Percentiles rank a stretch among this genome's conserved stretches.
Evolutionary conservation across 2,888 invertebrate species (phyloP).

Genomic region (Ganaspis brasiliensis): DNA sequence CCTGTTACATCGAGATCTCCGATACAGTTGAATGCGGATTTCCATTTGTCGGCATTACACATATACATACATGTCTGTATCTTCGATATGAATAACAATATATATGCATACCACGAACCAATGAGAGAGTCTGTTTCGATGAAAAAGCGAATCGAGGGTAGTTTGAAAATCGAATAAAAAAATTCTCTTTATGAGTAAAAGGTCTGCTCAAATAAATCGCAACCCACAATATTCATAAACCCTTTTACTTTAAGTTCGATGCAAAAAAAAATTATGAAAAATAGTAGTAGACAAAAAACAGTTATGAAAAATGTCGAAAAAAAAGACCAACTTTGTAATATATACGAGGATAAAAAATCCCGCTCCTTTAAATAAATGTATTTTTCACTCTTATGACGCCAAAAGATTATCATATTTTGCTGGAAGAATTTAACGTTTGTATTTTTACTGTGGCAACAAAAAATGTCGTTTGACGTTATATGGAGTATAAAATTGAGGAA

Average conservation of each 20-base stretch:
- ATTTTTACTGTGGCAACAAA: not conserved
- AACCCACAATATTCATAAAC: not conserved
- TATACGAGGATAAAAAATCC: too few species aligned
- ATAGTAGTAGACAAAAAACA: too few species aligned
- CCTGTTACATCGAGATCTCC: constrained; percentile 1
- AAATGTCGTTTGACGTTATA: not conserved
- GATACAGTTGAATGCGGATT: constrained; percentile 2
- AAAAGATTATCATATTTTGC: not conserved
- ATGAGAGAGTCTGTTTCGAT: not conserved
- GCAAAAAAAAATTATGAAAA: too few species aligned
- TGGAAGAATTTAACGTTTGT: not conserved
- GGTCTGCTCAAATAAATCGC: not conserved
- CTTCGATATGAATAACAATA: not conserved
- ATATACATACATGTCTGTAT: not conserved
- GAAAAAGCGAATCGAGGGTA: not conserved
- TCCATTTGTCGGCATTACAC: not conserved
- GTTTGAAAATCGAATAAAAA: constrained; percentile 1
- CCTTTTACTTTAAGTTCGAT: not conserved
- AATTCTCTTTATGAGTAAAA: not conserved
- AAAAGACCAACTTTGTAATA: too few species aligned
- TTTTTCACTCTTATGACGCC: too few species aligned
- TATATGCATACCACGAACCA: constrained; percentile 4
- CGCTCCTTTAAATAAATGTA: too few species aligned
- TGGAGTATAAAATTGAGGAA: constrained; percentile 7
- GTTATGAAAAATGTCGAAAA: too few species aligned